Evolutionary conservation across 2,888 invertebrate species (phyloP).

Genomic region (Noctua comes): DNA sequence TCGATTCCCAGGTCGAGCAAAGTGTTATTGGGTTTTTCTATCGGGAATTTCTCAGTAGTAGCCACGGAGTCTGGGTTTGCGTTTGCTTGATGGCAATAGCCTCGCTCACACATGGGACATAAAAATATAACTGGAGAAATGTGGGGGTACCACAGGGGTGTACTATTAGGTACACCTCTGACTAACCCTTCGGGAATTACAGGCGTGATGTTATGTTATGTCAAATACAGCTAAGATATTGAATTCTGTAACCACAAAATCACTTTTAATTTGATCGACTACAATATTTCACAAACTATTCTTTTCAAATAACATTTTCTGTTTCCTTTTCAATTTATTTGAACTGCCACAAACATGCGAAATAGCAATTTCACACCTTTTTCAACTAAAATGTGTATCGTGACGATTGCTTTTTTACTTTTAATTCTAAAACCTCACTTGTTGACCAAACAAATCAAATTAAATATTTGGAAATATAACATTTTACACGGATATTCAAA

Average conservation of each 20-base stretch:
- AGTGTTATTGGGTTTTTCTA: too few relatives aligned
- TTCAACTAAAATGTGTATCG: conserved; percentile 13
- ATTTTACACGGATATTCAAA: conserved; percentile 21
- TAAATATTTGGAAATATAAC: conserved; percentile 31
- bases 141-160: too few relatives aligned
- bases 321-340: not conserved
- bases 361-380: conserved; percentile 56
- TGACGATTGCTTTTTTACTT: conserved; percentile 36
- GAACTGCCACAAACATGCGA: conserved; percentile 13
- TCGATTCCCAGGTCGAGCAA: too few relatives aligned
- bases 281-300: conserved; percentile 15
- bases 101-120: too few relatives aligned
- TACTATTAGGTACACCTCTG: too few relatives aligned
- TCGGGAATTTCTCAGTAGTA: too few relatives aligned
- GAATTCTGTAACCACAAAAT: not conserved
- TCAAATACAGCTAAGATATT: not conserved
- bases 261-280: not conserved
- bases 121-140: too few relatives aligned
- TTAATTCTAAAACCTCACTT: conserved; percentile 22
- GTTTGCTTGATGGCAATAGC: too few relatives aligned
- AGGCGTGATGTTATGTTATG: too few relatives aligned
- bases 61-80: too few relatives aligned
- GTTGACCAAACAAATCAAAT: conserved; percentile 35
- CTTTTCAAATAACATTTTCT: conserved; percentile 4
- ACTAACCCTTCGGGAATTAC: too few relatives aligned